Conservation (phyloP, 2,888 invertebrate genomes). For the Troides oblongomaculatus region DNA sequence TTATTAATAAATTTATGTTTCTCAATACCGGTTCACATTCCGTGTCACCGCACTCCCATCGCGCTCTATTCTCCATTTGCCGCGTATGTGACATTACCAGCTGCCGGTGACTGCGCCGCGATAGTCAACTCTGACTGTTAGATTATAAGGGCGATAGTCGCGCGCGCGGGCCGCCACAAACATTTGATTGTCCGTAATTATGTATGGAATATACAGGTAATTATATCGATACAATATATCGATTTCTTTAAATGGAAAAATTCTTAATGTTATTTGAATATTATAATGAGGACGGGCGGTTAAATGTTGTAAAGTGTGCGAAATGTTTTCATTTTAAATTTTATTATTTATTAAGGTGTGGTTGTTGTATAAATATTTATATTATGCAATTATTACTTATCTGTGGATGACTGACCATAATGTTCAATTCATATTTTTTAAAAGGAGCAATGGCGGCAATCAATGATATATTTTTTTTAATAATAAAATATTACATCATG, state of each 20-base stretch:
- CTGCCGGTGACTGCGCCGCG: constrained; percentile 15
- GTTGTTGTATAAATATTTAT: too few relatives aligned
- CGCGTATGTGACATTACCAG: constrained; percentile 33
- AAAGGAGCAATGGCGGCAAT: too few relatives aligned
- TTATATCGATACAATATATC: constrained; percentile 36
- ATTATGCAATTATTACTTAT: too few relatives aligned
- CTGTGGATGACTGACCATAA: too few relatives aligned
- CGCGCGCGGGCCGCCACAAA: neutral
- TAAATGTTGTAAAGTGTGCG: constrained; percentile 27
- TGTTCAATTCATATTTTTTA: too few relatives aligned
- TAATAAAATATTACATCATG: too few relatives aligned
- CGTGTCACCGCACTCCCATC: constrained; percentile 61
- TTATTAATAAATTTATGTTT: constrained; percentile 62
- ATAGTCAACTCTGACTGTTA: constrained; percentile 21
- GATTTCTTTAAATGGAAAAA: constrained; percentile 28
- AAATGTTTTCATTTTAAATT: constrained; percentile 8
- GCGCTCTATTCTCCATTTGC: constrained; percentile 46
- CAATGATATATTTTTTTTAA: too few relatives aligned
- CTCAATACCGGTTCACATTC: constrained; percentile 63
- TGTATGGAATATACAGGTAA: constrained; percentile 38
- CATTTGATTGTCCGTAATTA: constrained; percentile 29
- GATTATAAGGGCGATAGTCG: constrained; percentile 2
- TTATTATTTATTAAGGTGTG: too few relatives aligned
- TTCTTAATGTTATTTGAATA: constrained; percentile 28
- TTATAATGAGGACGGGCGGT: constrained; percentile 24